Percentiles rank a stretch among this genome's conserved stretches.
Conservation (phyloP, 2,888 invertebrate species). For the Anthophora plumipes region DNA sequence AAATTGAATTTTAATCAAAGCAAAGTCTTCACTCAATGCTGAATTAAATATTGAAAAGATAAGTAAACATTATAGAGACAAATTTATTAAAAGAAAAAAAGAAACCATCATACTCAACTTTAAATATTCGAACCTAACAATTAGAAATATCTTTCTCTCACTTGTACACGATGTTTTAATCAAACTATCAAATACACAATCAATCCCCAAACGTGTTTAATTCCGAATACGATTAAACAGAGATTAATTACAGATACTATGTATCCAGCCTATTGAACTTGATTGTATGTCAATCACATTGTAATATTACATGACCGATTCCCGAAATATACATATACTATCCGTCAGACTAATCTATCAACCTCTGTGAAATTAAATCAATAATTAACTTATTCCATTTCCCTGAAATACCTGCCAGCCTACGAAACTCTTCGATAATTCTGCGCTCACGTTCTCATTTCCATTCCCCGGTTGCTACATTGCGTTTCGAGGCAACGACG, state of each 20-base stretch:
- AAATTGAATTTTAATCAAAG: no score
- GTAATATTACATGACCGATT: slow-evolving; percentile 7
- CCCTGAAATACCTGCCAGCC: neutral
- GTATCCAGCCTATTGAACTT: slow-evolving; percentile 2
- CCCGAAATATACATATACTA: neutral
- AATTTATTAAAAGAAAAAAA: no score
- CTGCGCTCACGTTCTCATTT: neutral
- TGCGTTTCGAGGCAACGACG: neutral
- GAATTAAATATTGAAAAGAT: no score
- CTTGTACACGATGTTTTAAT: neutral
- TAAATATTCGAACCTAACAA: neutral
- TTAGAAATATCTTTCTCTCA: neutral
- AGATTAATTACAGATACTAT: slow-evolving; percentile 14
- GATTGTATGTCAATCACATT: neutral
- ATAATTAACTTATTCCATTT: neutral
- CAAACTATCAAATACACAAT: neutral
- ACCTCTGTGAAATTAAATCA: neutral
- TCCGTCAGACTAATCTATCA: neutral
- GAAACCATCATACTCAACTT: neutral
- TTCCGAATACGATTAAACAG: slow-evolving; percentile 9
- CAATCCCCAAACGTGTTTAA: neutral
- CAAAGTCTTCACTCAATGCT: no score
- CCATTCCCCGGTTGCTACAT: neutral
- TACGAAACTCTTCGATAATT: neutral
- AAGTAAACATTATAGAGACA: no score